Base-by-base conservation (phyloP, 2,797 vertebrate species). In the Trachurus trachurus region DNA sequence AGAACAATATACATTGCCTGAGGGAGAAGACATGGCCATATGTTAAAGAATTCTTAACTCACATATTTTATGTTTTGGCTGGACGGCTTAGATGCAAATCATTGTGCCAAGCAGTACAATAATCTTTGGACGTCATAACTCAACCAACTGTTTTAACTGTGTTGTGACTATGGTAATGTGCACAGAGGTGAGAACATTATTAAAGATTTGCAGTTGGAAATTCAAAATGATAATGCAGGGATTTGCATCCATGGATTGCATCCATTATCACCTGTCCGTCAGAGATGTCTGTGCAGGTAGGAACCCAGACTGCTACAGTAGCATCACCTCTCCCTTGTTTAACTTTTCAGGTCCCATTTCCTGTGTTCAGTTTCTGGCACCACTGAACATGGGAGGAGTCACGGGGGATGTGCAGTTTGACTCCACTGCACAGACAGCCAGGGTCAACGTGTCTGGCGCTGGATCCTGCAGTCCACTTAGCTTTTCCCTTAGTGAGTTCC, bases 341-440 rank as follows among this genome's bases (percentile, higher is more conserved):
- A 76, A 6, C 21, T 74, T 90, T 91, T 69, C 80, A 95, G 96
- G 84, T 83, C 75, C 74, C 10, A 75, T 80, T 15, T 87, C 79
- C 72, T 88, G 91, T 63, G 70, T 82, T 69, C 82, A 65, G 29
- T 96, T 94, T 83, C 11, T 37, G 53, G 95, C 94, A 0, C 52
- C 79, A 22, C 78, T 97, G n/a, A 95, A 96, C 84, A 96, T 96
- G 96, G 85, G 66, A 4, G 95, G 94, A 21, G 89, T 96, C 66
- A 94, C 12, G 7, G 96, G 96, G 9, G 77, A 70, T 12, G 92
- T 96, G 34, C 8, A 49, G 31, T 93, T 97, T 69, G 42, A 95
- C 66, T 89, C 94, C 2, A 42, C 8, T 0, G 79, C 88, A 4
- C 39, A 68, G 67, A 88, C 9, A 2, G 92, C 93, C 49, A 78